A percentile compares a stretch with the other conserved stretches of the same genome.
phyloP scores from a whole-genome alignment of 2,797 vertebrate genomes.

The Alcedo atthis region DNA sequence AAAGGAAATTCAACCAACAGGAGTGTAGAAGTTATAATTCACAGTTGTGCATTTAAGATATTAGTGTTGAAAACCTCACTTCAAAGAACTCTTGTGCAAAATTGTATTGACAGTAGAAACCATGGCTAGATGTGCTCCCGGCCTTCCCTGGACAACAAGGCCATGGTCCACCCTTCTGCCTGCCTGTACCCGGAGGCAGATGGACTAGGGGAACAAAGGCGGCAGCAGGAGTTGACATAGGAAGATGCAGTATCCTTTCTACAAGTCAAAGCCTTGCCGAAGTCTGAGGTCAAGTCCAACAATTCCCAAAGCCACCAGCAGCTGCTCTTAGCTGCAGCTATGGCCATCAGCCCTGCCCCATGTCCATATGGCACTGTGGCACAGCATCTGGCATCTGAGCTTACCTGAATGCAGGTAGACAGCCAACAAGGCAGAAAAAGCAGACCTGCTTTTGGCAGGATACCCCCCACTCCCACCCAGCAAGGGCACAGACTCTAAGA shows the following conservation, averaged over 20 bases:
- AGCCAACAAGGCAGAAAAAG: not conserved
- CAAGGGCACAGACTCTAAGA: not conserved
- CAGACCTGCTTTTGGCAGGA: not conserved
- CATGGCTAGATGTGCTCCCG: constrained; percentile 30
- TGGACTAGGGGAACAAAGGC: not conserved
- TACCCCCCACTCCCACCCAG: not conserved
- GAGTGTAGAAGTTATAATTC: constrained; percentile 73
- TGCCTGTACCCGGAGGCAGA: not conserved
- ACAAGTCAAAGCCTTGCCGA: constrained; percentile 42
- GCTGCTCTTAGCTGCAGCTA: rapidly evolving
- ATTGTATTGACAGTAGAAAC: constrained; percentile 63
- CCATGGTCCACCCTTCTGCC: not conserved
- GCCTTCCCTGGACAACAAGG: not conserved
- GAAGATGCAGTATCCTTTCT: constrained; percentile 61
- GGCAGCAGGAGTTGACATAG: not conserved
- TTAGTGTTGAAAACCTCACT: constrained; percentile 67
- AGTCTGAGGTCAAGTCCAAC: constrained; percentile 45
- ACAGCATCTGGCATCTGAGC: not conserved
- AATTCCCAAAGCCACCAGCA: constrained; percentile 24
- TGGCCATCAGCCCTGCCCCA: rapidly evolving
- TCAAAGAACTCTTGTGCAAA: constrained; percentile 72
- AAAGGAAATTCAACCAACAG: constrained; percentile 67
- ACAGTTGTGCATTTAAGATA: constrained; percentile 73
- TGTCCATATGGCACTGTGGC: not conserved
- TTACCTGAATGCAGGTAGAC: not conserved